Base-by-base conservation (phyloP, 2,797 vertebrate genomes). In the Manis pentadactyla region DNA sequence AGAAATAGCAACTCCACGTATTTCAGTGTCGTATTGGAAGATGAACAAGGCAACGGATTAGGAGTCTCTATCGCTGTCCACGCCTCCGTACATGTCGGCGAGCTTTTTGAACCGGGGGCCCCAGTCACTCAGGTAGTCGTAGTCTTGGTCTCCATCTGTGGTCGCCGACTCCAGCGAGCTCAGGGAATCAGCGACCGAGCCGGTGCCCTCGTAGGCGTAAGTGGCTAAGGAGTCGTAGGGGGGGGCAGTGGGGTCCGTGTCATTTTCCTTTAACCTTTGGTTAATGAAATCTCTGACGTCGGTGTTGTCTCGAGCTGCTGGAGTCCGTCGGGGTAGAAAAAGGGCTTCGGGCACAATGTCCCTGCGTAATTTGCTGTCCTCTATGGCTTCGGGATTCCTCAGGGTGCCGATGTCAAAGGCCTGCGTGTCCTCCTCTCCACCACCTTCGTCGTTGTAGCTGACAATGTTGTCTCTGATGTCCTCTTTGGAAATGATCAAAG, bases 181-280 rank as follows among this genome's bases (percentile, higher is more conserved):
- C 93, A 99, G 99, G 37, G 99, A 99, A 69, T 99, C 99, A 0
- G 99, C 99, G 46, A 99, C 99, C 0, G 99, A 99, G 84, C 99
- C 99, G 17, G 98, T 99, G 95, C 99, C 99, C 98, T 99, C 99
- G 0, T 99, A 99, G 0, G 99, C 99, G 12, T 99, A 99, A 75
- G 99, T 99, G 93, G 99, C 99, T 98, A 99, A 98, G 1, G 99
- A 99, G 99, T 99, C 99, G 97, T 99, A 99, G 0, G 99, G 99
- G 7, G 99, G 99, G 1, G 99, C 99, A 0, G 99, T 98, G 14
- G 99, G 99, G 97, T 99, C 99, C 51, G 97, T 95, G 98, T 99
- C 99, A 4, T 99, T 99, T 63, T 99, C 99, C 98, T 99, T 99
- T 93, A 99, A 98, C 99, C 99, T 98, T 98, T 99, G 99, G 99